Evolutionary conservation across 2,888 invertebrate species (phyloP).

Genomic region (Macrophya annulata): DNA sequence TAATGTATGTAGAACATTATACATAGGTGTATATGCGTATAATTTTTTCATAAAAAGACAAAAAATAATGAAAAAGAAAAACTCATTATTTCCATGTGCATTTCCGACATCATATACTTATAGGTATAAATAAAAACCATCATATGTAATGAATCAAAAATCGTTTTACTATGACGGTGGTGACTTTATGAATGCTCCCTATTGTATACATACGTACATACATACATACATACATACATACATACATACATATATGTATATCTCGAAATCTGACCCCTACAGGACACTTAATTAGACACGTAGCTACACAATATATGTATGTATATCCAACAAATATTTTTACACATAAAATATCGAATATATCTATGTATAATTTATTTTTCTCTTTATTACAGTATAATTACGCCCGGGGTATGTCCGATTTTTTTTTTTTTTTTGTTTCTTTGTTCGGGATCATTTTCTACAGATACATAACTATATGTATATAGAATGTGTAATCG

Average conservation of each 20-base stretch:
- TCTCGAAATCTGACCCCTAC: not conserved
- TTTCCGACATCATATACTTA: too few relatives aligned
- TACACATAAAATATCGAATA: conserved; percentile 7
- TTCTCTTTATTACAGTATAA: not conserved
- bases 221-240: not conserved
- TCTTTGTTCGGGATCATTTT: not conserved
- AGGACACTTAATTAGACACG: conserved; percentile 20
- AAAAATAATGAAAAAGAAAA: too few relatives aligned
- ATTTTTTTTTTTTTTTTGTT: not conserved
- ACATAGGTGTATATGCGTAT: too few relatives aligned
- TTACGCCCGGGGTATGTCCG: not conserved
- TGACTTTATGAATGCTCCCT: too few relatives aligned
- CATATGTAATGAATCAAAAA: too few relatives aligned
- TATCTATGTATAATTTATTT: not conserved
- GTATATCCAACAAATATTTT: not conserved
- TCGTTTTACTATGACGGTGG: too few relatives aligned
- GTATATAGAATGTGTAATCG: not conserved
- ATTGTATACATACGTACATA: not conserved
- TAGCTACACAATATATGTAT: conserved; percentile 11
- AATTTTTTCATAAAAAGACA: too few relatives aligned
- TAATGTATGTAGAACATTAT: too few relatives aligned
- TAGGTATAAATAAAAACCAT: too few relatives aligned
- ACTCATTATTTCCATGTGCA: too few relatives aligned
- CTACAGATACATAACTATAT: not conserved
- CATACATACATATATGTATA: not conserved